Percentiles rank a stretch among this genome's conserved stretches.
phyloP scores from a whole-genome alignment of 2,888 invertebrate species.

The Lycocerus yunnanus region DNA sequence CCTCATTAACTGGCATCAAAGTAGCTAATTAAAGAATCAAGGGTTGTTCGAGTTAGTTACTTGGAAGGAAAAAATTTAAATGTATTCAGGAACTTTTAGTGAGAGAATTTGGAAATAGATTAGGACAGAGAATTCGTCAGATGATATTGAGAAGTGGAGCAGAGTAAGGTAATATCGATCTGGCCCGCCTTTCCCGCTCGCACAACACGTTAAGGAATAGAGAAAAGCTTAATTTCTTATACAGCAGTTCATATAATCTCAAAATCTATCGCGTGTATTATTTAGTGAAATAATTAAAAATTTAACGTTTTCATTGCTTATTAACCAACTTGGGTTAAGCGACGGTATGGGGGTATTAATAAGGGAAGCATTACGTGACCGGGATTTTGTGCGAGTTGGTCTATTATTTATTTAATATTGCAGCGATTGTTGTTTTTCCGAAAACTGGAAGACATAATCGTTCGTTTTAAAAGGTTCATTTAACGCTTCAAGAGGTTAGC shows the following conservation, averaged over 20 bases:
- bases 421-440: not conserved
- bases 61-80: not conserved
- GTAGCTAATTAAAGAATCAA: not conserved
- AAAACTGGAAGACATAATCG: not conserved
- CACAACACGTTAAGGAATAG: conserved; percentile 11
- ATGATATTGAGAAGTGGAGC: conserved; percentile 23
- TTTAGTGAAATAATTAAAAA: not conserved
- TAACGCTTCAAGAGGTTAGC: not conserved
- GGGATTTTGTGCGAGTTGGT: not conserved
- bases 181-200: conserved; percentile 18
- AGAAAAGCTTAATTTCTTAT: not conserved
- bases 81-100: not conserved
- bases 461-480: not conserved
- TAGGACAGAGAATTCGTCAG: conserved; percentile 15
- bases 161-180: conserved; percentile 22
- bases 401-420: not conserved
- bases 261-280: conserved; percentile 1
- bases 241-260: not conserved
- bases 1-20: not conserved
- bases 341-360: not conserved
- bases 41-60: not conserved
- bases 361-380: not conserved
- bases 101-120: conserved; percentile 7
- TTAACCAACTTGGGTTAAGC: not conserved
- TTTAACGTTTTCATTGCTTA: not conserved